Percentiles rank a stretch among this genome's conserved stretches.
Conservation (phyloP, 1,140 invertebrate species). For the Pristionchus pacificus region DNA sequence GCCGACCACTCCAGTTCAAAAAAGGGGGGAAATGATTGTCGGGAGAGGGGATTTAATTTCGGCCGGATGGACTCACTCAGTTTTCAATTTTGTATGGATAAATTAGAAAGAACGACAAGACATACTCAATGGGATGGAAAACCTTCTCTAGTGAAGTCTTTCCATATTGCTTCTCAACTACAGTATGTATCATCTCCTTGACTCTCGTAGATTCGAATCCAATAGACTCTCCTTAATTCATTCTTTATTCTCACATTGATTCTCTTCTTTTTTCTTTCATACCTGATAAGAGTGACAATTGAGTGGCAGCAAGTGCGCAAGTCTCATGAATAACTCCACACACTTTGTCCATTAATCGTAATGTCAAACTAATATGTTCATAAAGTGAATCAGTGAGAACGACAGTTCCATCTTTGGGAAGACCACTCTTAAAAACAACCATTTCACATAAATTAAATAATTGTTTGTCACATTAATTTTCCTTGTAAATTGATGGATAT, state of each 20-base stretch:
- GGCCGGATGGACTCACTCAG: too few relatives aligned
- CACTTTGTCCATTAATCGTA: neutral
- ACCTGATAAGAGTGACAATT: slow-evolving; percentile 21
- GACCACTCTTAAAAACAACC: neutral
- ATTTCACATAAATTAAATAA: neutral
- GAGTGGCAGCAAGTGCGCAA: slow-evolving; percentile 28
- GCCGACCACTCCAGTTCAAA: too few relatives aligned
- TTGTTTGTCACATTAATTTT: neutral
- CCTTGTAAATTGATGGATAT: neutral
- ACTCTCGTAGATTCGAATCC: slow-evolving; percentile 42
- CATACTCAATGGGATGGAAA: slow-evolving; percentile 20
- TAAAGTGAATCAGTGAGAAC: neutral
- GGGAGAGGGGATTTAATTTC: too few relatives aligned
- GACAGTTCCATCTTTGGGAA: neutral
- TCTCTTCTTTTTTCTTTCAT: slow-evolving; percentile 1
- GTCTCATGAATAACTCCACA: slow-evolving; percentile 31
- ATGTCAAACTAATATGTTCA: neutral
- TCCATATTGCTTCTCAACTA: slow-evolving; percentile 48
- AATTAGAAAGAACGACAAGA: too few relatives aligned
- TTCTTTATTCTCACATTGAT: too few relatives aligned
- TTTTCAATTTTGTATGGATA: too few relatives aligned
- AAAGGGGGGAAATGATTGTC: too few relatives aligned
- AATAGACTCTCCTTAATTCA: slow-evolving; percentile 41
- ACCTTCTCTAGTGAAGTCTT: slow-evolving; percentile 37
- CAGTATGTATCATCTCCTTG: slow-evolving; percentile 45